Conservation (phyloP, 2,113 vertebrate species). For the Lichenostomus cassidix region DNA sequence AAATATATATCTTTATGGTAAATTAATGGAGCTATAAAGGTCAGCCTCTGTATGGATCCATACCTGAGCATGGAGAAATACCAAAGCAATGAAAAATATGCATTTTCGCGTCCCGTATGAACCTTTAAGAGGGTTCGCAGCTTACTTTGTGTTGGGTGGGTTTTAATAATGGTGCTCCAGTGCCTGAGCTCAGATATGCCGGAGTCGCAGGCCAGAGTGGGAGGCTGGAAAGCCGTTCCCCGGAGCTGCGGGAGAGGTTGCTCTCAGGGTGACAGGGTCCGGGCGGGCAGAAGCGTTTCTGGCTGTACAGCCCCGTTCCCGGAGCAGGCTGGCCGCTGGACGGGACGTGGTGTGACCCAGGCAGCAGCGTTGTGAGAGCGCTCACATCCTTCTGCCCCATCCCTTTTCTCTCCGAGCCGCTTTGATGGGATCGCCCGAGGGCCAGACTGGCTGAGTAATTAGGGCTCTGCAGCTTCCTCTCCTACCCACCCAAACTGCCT, state of each 20-base stretch:
- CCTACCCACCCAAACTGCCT: slow-evolving; percentile 31
- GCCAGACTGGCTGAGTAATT: slow-evolving; percentile 26
- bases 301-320: neutral
- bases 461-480: neutral
- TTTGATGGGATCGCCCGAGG: slow-evolving; percentile 48
- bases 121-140: neutral
- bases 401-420: neutral
- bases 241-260: neutral
- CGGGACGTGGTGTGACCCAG: neutral
- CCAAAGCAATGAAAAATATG: rapidly evolving
- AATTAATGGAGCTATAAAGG: neutral
- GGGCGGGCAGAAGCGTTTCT: neutral
- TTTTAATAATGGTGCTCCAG: neutral
- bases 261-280: neutral
- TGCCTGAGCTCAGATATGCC: neutral
- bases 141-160: neutral
- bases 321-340: neutral
- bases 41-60: neutral
- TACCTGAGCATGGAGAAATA: neutral
- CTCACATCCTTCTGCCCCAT: neutral
- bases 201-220: neutral
- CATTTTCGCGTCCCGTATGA: neutral
- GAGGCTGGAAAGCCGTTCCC: neutral
- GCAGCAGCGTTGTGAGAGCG: neutral
- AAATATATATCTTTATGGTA: neutral